phyloP scores from a whole-genome alignment of 2,888 invertebrate genomes.

The Siphonodentalium dalli region DNA sequence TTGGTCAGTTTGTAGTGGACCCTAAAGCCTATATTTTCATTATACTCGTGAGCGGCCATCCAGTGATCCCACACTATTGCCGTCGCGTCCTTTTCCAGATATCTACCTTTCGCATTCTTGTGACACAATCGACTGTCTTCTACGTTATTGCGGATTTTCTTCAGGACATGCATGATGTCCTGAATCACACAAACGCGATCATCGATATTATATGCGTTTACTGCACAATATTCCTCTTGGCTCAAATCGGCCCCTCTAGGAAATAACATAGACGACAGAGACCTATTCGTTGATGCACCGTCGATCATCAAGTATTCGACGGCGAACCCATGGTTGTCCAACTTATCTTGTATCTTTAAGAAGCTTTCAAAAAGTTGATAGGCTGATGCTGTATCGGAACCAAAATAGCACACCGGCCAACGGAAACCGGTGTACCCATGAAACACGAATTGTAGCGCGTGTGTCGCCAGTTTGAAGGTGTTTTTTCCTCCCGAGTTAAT shows the following conservation, averaged over 20 bases:
- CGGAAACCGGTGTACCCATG: constrained; percentile 12
- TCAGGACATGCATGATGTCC: constrained; percentile 13
- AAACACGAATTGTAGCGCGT: not conserved
- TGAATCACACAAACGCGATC: constrained; percentile 6
- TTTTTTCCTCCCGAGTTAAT: not conserved
- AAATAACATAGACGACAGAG: constrained; percentile 12
- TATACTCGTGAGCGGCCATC: too few relatives aligned
- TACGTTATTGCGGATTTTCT: too few relatives aligned
- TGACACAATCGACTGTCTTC: too few relatives aligned
- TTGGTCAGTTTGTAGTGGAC: too few relatives aligned
- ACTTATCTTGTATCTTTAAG: constrained; percentile 6
- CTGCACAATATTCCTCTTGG: not conserved
- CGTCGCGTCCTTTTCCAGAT: too few relatives aligned
- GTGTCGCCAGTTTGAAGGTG: too few relatives aligned
- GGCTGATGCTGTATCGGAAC: constrained; percentile 2
- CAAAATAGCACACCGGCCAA: constrained; percentile 24
- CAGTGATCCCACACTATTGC: too few relatives aligned
- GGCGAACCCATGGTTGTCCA: constrained; percentile 7
- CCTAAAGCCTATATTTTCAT: too few relatives aligned
- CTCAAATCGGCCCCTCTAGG: not conserved
- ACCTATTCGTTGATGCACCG: constrained; percentile 12
- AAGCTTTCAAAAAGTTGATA: constrained; percentile 10
- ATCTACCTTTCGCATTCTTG: too few relatives aligned
- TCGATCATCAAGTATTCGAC: constrained; percentile 16
- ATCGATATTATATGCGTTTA: not conserved